Evolutionary conservation across 2,888 invertebrate genomes (phyloP).

Genomic region (Drosophila suboccidentalis): DNA sequence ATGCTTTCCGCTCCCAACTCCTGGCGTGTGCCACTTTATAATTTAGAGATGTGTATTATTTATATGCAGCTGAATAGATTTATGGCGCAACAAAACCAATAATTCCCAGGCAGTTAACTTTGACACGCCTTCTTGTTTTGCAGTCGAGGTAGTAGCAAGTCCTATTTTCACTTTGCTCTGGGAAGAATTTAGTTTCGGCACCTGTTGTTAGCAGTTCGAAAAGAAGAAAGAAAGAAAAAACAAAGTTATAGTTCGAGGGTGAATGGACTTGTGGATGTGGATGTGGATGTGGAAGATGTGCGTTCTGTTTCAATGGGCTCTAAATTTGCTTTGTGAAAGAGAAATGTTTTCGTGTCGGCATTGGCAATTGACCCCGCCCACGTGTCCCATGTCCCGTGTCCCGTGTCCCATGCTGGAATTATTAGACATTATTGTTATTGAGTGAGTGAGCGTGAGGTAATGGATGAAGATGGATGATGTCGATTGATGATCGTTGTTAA

Average conservation of each 20-base stretch:
- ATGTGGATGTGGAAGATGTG: neutral
- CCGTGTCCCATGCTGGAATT: slow-evolving; percentile 38
- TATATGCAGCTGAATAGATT: slow-evolving; percentile 11
- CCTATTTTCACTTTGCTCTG: slow-evolving; percentile 1
- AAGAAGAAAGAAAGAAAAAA: neutral
- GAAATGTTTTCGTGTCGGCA: slow-evolving; percentile 2
- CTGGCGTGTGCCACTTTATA: slow-evolving; percentile 26
- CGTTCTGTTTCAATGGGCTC: neutral
- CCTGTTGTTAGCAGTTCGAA: neutral
- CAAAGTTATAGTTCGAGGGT: neutral
- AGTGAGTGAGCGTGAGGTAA: slow-evolving; percentile 36
- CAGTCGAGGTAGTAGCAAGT: neutral
- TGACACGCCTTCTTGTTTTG: slow-evolving; percentile 2
- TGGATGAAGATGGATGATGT: slow-evolving; percentile 77
- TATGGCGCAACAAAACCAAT: slow-evolving; percentile 22
- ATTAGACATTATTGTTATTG: slow-evolving; percentile 56
- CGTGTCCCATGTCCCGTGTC: slow-evolving; percentile 15
- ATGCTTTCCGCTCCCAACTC: neutral
- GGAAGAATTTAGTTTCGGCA: slow-evolving; percentile 8
- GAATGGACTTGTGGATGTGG: neutral
- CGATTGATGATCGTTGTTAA: slow-evolving; percentile 63
- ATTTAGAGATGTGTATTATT: slow-evolving; percentile 26
- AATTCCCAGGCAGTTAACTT: slow-evolving; percentile 30
- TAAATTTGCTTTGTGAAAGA: slow-evolving; percentile 1
- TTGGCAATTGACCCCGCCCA: slow-evolving; percentile 5